Evolutionary conservation across 2,797 vertebrate species (phyloP).

Genomic region (Manis javanica): DNA sequence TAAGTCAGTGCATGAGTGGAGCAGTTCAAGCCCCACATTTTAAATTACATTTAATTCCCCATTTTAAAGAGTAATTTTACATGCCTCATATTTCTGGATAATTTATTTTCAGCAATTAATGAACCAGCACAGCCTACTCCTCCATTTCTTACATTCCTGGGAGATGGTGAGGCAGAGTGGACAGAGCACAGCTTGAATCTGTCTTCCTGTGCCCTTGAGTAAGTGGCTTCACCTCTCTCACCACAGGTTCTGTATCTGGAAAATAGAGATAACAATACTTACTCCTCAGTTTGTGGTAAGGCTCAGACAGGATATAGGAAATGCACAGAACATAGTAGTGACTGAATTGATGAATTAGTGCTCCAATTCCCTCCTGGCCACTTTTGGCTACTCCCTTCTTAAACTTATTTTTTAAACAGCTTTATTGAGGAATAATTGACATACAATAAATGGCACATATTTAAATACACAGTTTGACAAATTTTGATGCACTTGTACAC

Average conservation of each 20-base stretch:
- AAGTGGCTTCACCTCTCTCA: slow-evolving; percentile 33
- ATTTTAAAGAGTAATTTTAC: background rate
- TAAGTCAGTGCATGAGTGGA: background rate
- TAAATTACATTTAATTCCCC: no score
- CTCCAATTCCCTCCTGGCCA: background rate
- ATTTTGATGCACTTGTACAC: background rate
- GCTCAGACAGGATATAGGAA: background rate
- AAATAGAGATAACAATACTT: background rate
- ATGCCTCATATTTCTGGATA: background rate
- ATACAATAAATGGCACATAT: background rate
- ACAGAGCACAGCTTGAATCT: background rate
- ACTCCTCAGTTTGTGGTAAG: background rate
- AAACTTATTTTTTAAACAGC: background rate
- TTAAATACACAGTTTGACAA: background rate
- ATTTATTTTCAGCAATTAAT: background rate
- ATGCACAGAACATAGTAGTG: background rate
- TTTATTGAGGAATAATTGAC: background rate
- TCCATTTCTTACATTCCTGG: background rate
- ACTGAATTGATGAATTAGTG: background rate
- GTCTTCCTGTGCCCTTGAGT: slow-evolving; percentile 4
- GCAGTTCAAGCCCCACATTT: background rate
- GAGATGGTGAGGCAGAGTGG: background rate
- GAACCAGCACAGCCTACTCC: background rate
- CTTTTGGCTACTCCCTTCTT: background rate
- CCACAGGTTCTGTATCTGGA: background rate